phyloP scores from a whole-genome alignment of 2,113 vertebrate genomes.

The Protobothrops flavoviridis region DNA sequence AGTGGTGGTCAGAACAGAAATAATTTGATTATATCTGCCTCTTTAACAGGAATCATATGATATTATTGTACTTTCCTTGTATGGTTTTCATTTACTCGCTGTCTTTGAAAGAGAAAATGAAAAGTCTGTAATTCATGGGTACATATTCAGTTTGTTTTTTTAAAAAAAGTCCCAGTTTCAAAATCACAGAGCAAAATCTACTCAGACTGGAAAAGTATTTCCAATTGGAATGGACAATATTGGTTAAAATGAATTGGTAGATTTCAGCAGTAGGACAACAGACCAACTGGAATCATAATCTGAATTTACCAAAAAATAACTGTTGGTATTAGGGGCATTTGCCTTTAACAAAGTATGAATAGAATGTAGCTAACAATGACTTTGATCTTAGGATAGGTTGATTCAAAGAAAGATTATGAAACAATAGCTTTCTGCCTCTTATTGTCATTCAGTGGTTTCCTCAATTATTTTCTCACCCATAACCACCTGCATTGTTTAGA shows the following conservation, averaged over 20 bases:
- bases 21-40: neutral
- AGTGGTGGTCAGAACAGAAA: neutral
- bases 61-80: neutral
- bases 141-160: neutral
- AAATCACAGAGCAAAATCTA: neutral
- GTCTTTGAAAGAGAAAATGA: neutral
- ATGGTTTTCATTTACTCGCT: neutral
- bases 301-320: neutral
- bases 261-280: neutral
- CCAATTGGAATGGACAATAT: neutral
- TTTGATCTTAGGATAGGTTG: neutral
- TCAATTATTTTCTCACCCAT: neutral
- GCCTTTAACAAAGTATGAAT: neutral
- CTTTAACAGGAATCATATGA: neutral
- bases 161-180: neutral
- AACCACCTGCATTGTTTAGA: neutral
- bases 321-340: too few relatives aligned
- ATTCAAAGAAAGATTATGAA: neutral
- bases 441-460: neutral
- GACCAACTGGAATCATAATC: neutral
- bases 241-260: neutral
- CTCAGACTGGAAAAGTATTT: neutral
- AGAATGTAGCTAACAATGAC: neutral
- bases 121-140: neutral
- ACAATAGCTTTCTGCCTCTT: neutral